These are phyloP conservation scores for Todiramphus saurophagus DNA, from an alignment of 2,113 vertebrate genomes.

Conservation along the genomic window DNA sequence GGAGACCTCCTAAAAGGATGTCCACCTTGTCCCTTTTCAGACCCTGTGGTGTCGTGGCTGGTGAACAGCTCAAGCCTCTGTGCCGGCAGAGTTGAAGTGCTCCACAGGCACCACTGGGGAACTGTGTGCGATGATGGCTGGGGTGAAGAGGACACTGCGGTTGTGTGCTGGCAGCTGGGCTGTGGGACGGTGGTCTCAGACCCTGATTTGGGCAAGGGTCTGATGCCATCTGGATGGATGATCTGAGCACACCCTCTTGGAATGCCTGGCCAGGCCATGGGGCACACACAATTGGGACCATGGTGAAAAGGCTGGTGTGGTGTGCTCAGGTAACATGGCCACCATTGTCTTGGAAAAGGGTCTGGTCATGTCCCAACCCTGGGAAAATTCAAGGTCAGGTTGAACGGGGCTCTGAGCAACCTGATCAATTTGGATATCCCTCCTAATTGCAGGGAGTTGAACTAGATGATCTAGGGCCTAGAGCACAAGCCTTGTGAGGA, in stretches of 20 bases:
- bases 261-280: background rate
- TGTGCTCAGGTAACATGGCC: background rate
- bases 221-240: background rate
- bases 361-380: background rate
- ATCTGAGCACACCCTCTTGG: background rate
- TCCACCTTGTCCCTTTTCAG: too few species aligned
- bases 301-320: background rate
- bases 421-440: background rate
- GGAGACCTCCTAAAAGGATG: background rate
- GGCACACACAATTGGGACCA: constrained; percentile 7
- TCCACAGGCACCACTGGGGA: background rate
- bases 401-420: background rate
- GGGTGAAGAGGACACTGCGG: too few species aligned
- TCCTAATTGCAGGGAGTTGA: too few species aligned
- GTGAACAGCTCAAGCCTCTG: background rate
- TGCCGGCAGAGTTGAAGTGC: background rate
- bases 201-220: background rate
- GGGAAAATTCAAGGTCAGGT: background rate
- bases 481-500: too few species aligned
- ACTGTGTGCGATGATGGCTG: background rate
- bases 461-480: too few species aligned
- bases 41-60: background rate
- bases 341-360: too few species aligned
- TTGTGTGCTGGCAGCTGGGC: too few species aligned
- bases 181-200: background rate